Evolutionary conservation across 2,888 invertebrate genomes (phyloP), one percentile per base, ranked within the genome.

Genomic region (Saturnia japonica): DNA sequence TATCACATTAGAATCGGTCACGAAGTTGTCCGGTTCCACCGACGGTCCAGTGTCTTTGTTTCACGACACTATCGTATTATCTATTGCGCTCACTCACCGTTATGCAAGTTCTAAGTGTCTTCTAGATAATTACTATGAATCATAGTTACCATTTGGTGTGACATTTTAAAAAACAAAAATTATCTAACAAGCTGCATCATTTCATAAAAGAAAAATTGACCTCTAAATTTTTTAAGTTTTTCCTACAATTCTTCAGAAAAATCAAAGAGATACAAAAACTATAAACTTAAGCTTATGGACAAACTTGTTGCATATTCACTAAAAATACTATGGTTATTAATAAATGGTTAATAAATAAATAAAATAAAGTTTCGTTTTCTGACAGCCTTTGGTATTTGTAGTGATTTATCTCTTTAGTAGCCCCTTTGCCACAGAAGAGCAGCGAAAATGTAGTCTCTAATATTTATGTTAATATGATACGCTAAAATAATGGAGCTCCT

Each of bases 71-170:
- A 72, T 75, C 77, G 74, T 45, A 71, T 74, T 22, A 57, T 34
- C 57, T 76, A 77, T 77, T 77, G 72, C 77, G 79, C 80, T 84
- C 80, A 72, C 77, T 80, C 74, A 81, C 83, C 78, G 82, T 85
- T 86, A 84, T 82, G 83, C 80, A 85, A 85, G 73, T 76, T 70
- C 75, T 71, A 74, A 76, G 84, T 83, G 83, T 86, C 85, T 82
- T 85, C 85, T 76, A 74, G 80, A 83, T 87, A 87, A 87, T 88
- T 88, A 83, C 81, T 80, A 80, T 84, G 83, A 82, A 80, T 85
- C 83, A 85, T 84, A 85, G 86, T 84, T 76, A 78, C 62, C 70
- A 70, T 67, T 67, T 51, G 34, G 51, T 66, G 51, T 62, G 51
- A 64, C 34, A 64, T 40, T 64, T 64, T n/a, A 12, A 14, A 57